Base-by-base conservation (phyloP, 2,113 vertebrate species). In the Cyprinodon tularosa region DNA sequence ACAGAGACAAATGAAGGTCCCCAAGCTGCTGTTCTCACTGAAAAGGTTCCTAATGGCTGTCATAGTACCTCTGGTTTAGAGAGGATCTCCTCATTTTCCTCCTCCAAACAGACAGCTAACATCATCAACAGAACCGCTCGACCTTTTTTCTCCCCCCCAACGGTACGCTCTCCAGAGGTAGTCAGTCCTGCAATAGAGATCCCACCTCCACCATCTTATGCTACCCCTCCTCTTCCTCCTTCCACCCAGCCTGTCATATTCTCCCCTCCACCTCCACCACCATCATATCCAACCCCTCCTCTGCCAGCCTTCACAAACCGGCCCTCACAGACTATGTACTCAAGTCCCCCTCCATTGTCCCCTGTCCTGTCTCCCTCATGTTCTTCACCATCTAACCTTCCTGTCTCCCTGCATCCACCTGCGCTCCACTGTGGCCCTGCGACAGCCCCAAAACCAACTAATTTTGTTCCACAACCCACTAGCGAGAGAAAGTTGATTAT, bases 51-150 rank as follows among this genome's bases (percentile, higher is more conserved):
- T 57, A 94, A 94, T 68, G 89, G 91, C 72, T 90, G 89, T 77
- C 81, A 89, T 20, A 69, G 72, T 48, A 57, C 45, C 13, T 84
- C 86, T 78, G 84, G 71, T 75, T 80, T 86, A 11, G 87, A 85
- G 73, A 90, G 85, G 62, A 64, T 64, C 6, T 68, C 81, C 29
- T 80, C 79, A 44, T 47, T 84, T n/a, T 68, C 72, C 68, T 74
- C 90, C 59, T 76, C 90, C 59, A 95, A 89, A 83, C 93, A 96
- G 78, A 87, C 95, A 7, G 87, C 82, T 0, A 74, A 94, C 0
- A 96, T 97, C 90, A 88, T 93, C 75, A 99, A 99, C 88, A 92
- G 97, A 85, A 98, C 97, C 0, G 97, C 98, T 81, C 95, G 94
- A 71, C 98, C 97, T 0, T 99, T 99, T 1, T 96, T 97, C 76